A percentile compares a stretch with the other conserved stretches of the same genome.
Evolutionary conservation across 2,797 vertebrate species (phyloP).

Genomic region (Alouatta caraya): DNA sequence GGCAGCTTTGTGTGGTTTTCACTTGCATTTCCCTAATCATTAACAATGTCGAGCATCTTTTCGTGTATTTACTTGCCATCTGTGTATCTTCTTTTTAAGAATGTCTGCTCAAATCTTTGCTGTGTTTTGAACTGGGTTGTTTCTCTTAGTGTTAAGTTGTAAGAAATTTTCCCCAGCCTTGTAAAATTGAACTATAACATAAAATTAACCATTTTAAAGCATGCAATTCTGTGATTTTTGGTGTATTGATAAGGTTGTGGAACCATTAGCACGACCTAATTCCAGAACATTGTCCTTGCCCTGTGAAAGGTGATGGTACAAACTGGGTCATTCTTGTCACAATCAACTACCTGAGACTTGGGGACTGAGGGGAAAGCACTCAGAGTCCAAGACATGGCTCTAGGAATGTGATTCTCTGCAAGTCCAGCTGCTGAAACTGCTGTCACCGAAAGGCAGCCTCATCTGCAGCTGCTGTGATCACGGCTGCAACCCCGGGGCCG

Average conservation of each 20-base stretch:
- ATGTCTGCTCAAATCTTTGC: background rate
- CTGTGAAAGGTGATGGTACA: background rate
- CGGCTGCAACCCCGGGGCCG: background rate
- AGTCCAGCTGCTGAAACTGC: background rate
- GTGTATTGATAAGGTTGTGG: background rate
- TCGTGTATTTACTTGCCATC: accelerated
- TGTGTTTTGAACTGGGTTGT: background rate
- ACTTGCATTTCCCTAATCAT: accelerated
- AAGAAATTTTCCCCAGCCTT: background rate
- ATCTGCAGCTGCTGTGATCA: background rate
- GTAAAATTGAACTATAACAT: background rate
- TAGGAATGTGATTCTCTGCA: background rate
- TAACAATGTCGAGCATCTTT: no score
- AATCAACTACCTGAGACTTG: background rate
- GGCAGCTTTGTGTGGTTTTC: accelerated
- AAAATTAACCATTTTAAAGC: background rate
- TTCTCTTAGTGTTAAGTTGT: background rate
- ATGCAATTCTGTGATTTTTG: background rate
- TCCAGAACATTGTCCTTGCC: background rate
- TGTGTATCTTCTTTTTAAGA: background rate
- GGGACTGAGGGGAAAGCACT: background rate
- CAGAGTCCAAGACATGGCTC: background rate
- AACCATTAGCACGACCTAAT: no score
- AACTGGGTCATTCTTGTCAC: background rate
- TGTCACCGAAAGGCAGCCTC: background rate